A percentile compares a stretch with the other conserved stretches of the same genome.
Evolutionary conservation across 2,888 invertebrate species (phyloP).

Genomic region (Pachliopta kotzebuea): DNA sequence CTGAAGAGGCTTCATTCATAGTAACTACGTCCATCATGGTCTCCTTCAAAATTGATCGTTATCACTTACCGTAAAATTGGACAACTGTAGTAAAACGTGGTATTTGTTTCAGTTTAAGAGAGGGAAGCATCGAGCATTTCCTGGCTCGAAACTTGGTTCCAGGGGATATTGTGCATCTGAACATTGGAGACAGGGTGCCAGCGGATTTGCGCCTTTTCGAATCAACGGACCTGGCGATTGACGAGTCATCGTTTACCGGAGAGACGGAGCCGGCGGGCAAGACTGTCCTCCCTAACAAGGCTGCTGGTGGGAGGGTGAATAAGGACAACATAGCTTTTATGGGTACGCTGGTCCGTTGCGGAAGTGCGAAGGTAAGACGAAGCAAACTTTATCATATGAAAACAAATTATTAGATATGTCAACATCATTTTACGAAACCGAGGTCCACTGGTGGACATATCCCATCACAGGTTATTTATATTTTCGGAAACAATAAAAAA

Average conservation of each 20-base stretch:
- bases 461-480: no score
- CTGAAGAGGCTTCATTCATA: no score
- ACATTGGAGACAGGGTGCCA: constrained; percentile 97
- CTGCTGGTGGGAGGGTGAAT: constrained; percentile 83
- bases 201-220: constrained; percentile 98
- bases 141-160: constrained; percentile 97
- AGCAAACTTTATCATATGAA: no score
- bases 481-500: no score
- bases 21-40: no score
- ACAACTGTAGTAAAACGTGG: background rate
- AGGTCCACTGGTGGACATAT: no score
- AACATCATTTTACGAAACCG: no score
- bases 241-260: constrained; percentile 99
- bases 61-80: no score
- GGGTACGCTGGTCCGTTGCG: constrained; percentile 98
- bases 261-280: constrained; percentile 97
- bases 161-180: constrained; percentile 95
- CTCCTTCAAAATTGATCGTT: no score
- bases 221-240: constrained; percentile 94
- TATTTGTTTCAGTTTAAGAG: constrained; percentile 84
- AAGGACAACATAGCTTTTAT: constrained; percentile 97
- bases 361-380: constrained; percentile 91
- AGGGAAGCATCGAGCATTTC: constrained; percentile 93
- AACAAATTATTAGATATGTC: no score
- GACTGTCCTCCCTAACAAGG: constrained; percentile 83